Base-by-base conservation (phyloP, 92 coral and sea anemone species). In the Zoanthus gigantus region DNA sequence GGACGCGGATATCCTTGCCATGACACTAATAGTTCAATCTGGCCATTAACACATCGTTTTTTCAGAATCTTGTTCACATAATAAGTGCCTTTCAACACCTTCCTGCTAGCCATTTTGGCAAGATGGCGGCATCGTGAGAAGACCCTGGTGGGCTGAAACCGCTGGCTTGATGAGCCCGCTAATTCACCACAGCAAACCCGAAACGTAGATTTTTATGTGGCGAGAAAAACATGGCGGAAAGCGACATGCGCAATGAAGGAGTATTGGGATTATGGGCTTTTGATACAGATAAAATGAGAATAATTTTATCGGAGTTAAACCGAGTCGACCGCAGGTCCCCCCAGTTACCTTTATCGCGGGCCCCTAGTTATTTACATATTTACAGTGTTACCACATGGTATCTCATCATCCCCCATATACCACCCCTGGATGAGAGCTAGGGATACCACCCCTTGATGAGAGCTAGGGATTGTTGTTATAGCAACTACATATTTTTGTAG, bases 81-180 rank as follows among this genome's bases (percentile, higher is more conserved):
- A 28, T 54, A 78, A 53, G 61, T 46, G 71, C 83, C 83, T 78
- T 8, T 78, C 61, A 78, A 52, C 83, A 78, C 83, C 69, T 52
- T 78, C 68, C 68, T 61, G 68, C 68, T 61, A 61, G 68, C 81
- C 81, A 76, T 76, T 76, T 76, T 76, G 81, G 81, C 81, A 76
- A 76, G 81, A 76, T 76, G 81, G 81, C 81, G 81, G 81, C 81
- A 76, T 76, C 81, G 81, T 76, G 81, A 76, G 81, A 76, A 76
- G 81, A 76, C 81, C 81, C 81, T 76, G 81, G 81, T 76, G 81
- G 81, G 81, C 81, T 76, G 81, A 76, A 76, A 76, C 81, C 81
- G 81, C 81, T 76, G 81, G 81, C 81, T 76, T 58, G 69, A 65
- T 74, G 83, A 85, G 88, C 81, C 81, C 81, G 81, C 81, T 76